phyloP scores from a whole-genome alignment of 2,888 invertebrate genomes.

The Disparrhopalites patrizii region DNA sequence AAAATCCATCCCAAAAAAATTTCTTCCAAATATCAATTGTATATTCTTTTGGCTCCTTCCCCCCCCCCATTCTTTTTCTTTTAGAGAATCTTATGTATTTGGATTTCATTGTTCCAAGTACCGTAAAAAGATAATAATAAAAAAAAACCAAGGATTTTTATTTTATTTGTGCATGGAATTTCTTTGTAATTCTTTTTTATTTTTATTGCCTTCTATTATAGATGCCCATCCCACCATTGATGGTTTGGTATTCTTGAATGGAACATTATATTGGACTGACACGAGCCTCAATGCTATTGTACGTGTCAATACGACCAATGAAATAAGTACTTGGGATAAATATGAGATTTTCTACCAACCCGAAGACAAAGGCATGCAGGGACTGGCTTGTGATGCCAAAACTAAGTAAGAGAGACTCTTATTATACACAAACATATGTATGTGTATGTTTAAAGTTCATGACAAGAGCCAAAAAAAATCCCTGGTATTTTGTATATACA shows the following conservation, averaged over 20 bases:
- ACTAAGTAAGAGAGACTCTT: conserved; percentile 12
- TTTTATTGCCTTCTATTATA: neutral
- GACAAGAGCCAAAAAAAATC: too few species aligned
- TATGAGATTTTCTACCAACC: neutral
- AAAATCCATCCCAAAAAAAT: too few species aligned
- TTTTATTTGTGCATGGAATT: neutral
- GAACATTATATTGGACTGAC: conserved; percentile 23
- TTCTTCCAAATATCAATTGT: too few species aligned
- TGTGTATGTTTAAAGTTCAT: neutral
- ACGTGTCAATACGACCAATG: conserved; percentile 14
- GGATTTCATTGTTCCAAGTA: too few species aligned
- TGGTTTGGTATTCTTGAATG: conserved; percentile 18
- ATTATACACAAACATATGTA: neutral
- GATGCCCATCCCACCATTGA: conserved; percentile 1
- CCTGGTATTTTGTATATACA: too few species aligned
- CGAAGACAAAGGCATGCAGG: neutral
- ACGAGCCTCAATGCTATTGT: conserved; percentile 3
- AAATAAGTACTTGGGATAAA: conserved; percentile 8
- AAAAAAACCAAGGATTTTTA: too few species aligned
- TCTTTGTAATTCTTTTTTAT: neutral
- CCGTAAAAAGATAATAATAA: too few species aligned
- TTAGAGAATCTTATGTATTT: too few species aligned
- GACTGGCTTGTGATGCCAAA: conserved; percentile 9
- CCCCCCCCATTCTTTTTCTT: too few species aligned
- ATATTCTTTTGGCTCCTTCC: too few species aligned